Evolutionary conservation across 2,888 invertebrate genomes (phyloP).

Genomic region (Atethmia centrago): DNA sequence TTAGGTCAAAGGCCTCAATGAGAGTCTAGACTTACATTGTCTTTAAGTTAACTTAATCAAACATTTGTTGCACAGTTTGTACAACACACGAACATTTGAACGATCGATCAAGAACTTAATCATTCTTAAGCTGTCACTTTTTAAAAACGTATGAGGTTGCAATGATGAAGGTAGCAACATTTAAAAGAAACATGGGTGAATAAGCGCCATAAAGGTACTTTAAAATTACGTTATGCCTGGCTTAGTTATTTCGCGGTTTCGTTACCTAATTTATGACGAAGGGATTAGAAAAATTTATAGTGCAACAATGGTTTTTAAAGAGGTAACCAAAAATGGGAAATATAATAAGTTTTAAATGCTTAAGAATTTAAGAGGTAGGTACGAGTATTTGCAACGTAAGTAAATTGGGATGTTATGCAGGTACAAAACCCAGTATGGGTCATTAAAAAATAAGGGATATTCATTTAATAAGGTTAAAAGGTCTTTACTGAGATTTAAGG

Average conservation of each 20-base stretch:
- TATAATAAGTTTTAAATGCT: conserved; percentile 14
- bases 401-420: conserved; percentile 43
- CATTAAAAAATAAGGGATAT: conserved; percentile 42
- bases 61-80: background rate
- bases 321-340: conserved; percentile 18
- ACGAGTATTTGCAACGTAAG: conserved; percentile 56
- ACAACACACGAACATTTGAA: background rate
- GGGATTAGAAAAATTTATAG: conserved; percentile 47
- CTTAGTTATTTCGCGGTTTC: conserved; percentile 43
- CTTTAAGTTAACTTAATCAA: conserved; percentile 21
- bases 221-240: conserved; percentile 5
- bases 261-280: conserved; percentile 37
- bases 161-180: conserved; percentile 30
- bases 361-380: conserved; percentile 22
- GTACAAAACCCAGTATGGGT: conserved; percentile 37
- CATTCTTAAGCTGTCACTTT: conserved; percentile 28
- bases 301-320: conserved; percentile 11
- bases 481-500: conserved; percentile 1
- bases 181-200: conserved; percentile 21
- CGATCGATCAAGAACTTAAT: conserved; percentile 36
- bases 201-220: conserved; percentile 30
- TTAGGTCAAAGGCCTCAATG: conserved; percentile 36
- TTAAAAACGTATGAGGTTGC: conserved; percentile 31
- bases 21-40: conserved; percentile 48
- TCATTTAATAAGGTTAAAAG: conserved; percentile 51